Evolutionary conservation across 2,113 vertebrate species (phyloP), one percentile per base, ranked within the genome.

Genomic region (Melanocharis versteri): DNA sequence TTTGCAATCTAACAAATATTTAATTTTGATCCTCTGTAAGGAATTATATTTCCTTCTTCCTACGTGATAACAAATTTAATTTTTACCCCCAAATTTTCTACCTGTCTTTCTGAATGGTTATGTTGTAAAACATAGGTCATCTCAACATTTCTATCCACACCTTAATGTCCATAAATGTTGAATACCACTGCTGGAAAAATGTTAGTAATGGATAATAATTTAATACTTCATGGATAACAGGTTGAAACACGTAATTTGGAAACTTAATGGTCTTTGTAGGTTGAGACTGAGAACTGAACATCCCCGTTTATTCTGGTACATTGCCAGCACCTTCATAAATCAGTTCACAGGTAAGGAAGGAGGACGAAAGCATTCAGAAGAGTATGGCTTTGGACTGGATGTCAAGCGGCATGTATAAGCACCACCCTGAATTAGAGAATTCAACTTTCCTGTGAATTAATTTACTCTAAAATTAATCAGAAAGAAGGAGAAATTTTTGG

Each of bases 211-310:
- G n/a, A 92, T 95, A 54, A 86, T 69, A 84, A 80, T 87, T 95
- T 93, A 95, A 87, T 89, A 50, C 15, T 76, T 88, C 71, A 61
- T 79, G 22, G 48, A 92, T 87, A 96, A 93, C 81, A 90, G 87
- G 53, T 87, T 95, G 64, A 82, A 82, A 91, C 79, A 91, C 37
- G 83, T 84, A 31, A 95, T 96, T 96, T 97, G 50, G 62, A 93
- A 96, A 85, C 53, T 95, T 93, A 97, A 73, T 61, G 44, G 70
- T 75, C 84, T 96, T 92, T 83, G 37, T 87, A 97, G 81, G 76
- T 72, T 16, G 18, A 92, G 57, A 75, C 44, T 71, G 81, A 94
- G 73, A 92, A 30, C 9, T 13, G 16, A 96, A 68, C 1, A 13
- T 51, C 45, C 23, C 39, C 6, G 1, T 83, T 94, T 83, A 73